Base-by-base conservation (phyloP, 2,888 invertebrate genomes). In the Chrysomela aeneicollis region DNA sequence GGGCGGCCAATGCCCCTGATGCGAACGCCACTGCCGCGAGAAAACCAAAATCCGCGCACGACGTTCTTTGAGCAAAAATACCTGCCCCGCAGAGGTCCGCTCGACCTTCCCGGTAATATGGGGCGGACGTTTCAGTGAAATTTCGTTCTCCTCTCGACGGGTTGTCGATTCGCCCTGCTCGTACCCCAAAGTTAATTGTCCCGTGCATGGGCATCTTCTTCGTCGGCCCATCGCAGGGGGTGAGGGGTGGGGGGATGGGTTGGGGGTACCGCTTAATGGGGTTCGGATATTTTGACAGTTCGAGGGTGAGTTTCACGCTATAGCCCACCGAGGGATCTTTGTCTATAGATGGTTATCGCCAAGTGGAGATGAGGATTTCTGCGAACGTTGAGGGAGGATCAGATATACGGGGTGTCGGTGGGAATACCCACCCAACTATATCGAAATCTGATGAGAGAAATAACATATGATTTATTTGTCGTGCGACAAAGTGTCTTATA, bases 261-360 rank as follows among this genome's bases (percentile, higher is more conserved):
- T n/a, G n/a, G n/a, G n/a, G 52, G 21, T 21, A 35, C n/a, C 22
- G 57, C 46, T 57, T 57, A 57, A 57, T 57, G 37, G 30, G 46
- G 30, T 57, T 57, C 57, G 47, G 57, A 42, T 57, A 57, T 57
- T 57, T 57, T 57, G 57, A 57, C 57, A 57, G 47, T 46, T 57
- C n/a, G 57, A 57, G 57, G 57, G 57, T 57, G 22, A 57, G 46
- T 57, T 57, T 30, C 42, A 46, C 57, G 26, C 57, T 57, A 26
- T 5, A 6, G 42, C 42, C 6, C 4, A 10, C n/a, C 12, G 42
- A n/a, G 4, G 2, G 42, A n/a, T 42, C n/a, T 42, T 42, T 42
- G 42, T 42, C 42, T 42, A 42, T 42, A 42, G 42, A 42, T 42
- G n/a, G 9, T 42, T 42, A 42, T 42, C 42, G 42, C n/a, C n/a